phyloP scores from a whole-genome alignment of 92 coral and sea anemone species.

The Epizoanthus illoricatus region DNA sequence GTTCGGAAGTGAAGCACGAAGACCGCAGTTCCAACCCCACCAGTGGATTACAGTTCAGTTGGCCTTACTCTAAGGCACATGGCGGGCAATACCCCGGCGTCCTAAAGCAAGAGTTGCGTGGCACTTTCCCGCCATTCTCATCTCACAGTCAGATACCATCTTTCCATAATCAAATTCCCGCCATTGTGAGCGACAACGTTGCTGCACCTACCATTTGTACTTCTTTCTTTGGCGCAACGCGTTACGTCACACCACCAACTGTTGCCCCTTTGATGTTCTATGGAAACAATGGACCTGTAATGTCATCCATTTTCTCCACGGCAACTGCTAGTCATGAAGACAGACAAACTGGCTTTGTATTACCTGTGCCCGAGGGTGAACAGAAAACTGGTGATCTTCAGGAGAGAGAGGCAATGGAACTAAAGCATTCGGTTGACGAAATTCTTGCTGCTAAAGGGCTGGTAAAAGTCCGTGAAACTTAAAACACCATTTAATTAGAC shows the following conservation, averaged over 20 bases:
- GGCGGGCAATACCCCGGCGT: not conserved
- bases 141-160: conserved; percentile 14
- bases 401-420: not conserved
- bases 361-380: not conserved
- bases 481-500: not conserved
- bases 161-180: conserved; percentile 29
- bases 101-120: not conserved
- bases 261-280: conserved; percentile 12
- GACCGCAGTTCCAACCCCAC: not conserved
- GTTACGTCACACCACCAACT: not conserved
- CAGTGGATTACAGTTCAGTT: not conserved
- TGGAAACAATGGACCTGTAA: conserved; percentile 27
- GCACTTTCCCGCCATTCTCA: not conserved
- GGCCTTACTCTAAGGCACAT: conserved; percentile 4
- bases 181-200: conserved; percentile 10
- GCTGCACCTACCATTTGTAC: conserved; percentile 49
- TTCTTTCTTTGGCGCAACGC: conserved; percentile 36
- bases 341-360: not conserved
- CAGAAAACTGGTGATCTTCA: not conserved
- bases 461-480: conserved; percentile 29
- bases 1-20: not conserved
- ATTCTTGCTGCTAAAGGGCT: conserved; percentile 55
- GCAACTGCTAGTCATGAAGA: not conserved
- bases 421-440: conserved; percentile 47
- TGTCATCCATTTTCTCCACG: conserved; percentile 18